phyloP scores from a whole-genome alignment of 53 echinoderm and acorn worm species.

The Zoroaster sp. region DNA sequence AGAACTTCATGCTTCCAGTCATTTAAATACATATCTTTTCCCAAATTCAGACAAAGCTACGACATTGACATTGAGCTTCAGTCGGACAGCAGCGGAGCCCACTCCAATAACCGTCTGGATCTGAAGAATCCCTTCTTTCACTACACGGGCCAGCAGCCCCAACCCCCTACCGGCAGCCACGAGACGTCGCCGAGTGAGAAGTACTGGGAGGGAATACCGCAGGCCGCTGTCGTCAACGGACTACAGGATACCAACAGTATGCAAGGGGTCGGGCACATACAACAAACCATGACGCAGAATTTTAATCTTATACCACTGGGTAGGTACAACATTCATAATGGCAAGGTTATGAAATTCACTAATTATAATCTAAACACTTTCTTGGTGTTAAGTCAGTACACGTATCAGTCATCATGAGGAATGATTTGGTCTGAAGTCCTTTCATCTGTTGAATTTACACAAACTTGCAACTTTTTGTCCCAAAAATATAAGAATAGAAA shows the following conservation, averaged over 20 bases:
- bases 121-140: constrained; percentile 99
- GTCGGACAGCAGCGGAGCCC: constrained; percentile 74
- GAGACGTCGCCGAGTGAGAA: constrained; percentile 83
- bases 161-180: constrained; percentile 73
- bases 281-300: constrained; percentile 57
- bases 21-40: too few relatives aligned
- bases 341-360: too few relatives aligned
- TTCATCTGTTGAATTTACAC: too few relatives aligned
- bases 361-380: too few relatives aligned
- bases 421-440: too few relatives aligned
- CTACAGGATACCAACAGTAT: constrained; percentile 51
- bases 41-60: constrained; percentile 89
- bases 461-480: too few relatives aligned
- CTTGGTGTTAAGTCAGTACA: too few relatives aligned
- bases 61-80: constrained; percentile 98
- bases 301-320: constrained; percentile 93
- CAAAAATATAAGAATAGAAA: too few relatives aligned
- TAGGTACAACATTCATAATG: constrained; percentile 58
- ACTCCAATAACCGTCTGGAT: constrained; percentile 96
- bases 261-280: constrained; percentile 53
- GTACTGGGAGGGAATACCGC: constrained; percentile 80
- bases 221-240: constrained; percentile 61
- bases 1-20: too few relatives aligned
- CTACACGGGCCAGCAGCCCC: constrained; percentile 88
- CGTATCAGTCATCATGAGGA: too few relatives aligned